These are phyloP conservation scores for Ametastegia equiseti DNA, from an alignment of 2,888 invertebrate genomes.

Conservation along the genomic window DNA sequence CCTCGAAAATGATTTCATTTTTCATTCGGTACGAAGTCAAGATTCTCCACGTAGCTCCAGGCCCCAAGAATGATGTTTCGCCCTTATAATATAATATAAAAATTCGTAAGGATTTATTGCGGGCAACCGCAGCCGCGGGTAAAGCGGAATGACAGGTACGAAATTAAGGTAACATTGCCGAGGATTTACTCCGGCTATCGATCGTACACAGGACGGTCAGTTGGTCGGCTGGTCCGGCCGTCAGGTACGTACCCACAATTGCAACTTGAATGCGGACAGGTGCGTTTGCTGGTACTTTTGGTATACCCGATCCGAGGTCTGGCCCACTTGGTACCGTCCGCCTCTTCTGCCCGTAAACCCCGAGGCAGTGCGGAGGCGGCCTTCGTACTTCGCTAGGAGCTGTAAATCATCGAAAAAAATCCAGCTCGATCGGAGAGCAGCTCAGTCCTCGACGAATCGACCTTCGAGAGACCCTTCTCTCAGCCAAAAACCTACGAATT, in stretches of 20 bases:
- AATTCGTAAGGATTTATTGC: slow-evolving; percentile 34
- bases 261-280: slow-evolving; percentile 54
- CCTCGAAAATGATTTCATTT: neutral
- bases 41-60: neutral
- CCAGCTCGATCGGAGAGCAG: neutral
- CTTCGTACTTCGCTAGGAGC: neutral
- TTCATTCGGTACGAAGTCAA: neutral
- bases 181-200: slow-evolving; percentile 38
- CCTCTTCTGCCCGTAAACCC: neutral
- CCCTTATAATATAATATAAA: neutral
- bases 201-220: neutral
- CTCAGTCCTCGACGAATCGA: no score
- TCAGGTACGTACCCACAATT: slow-evolving; percentile 50
- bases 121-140: slow-evolving; percentile 30
- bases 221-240: slow-evolving; percentile 16
- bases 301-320: slow-evolving; percentile 11
- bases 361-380: neutral
- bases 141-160: slow-evolving; percentile 42
- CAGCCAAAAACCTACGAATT: no score
- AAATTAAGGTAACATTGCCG: slow-evolving; percentile 36
- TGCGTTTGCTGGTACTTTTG: slow-evolving; percentile 48
- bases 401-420: slow-evolving; percentile 7
- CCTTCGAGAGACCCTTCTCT: no score
- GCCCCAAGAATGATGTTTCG: neutral
- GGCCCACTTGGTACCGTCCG: slow-evolving; percentile 14